Conservation (phyloP, 2,113 vertebrate genomes). For the human (Homo sapiens) region GRCh38 chr1:75649001-75649500, state of each 20-base stretch:
- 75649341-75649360: background rate
- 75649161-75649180: background rate
- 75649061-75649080: background rate
- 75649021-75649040: background rate
- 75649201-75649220: background rate
- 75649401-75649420: background rate
- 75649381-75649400: background rate
- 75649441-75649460: background rate
- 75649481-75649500: too few species aligned
- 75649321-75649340: background rate
- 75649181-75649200: background rate
- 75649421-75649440: background rate
- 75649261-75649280: background rate
- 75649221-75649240: background rate
- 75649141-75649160: background rate
- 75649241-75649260: background rate
- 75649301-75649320: background rate
- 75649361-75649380: background rate
- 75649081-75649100: background rate
- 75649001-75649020: background rate
- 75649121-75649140: background rate
- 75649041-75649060: background rate
- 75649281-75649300: background rate
- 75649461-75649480: background rate
- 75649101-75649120: background rate